Conservation (phyloP, 2,888 invertebrate genomes). For the Blastobasis lacticolella region DNA sequence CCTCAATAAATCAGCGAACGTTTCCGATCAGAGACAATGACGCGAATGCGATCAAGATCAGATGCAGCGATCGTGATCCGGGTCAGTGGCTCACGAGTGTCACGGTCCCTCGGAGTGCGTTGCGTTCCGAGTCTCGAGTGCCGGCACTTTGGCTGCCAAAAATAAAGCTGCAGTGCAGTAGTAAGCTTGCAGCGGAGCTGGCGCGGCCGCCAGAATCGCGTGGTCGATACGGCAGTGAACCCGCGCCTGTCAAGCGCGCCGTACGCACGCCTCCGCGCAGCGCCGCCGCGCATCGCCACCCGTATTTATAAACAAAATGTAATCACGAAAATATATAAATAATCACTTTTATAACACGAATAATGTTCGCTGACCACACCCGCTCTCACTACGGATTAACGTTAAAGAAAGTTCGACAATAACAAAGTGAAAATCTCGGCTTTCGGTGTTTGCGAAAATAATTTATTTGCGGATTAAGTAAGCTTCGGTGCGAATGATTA, state of each 20-base stretch:
- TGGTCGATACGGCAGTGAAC: slow-evolving; percentile 59
- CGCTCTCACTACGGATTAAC: background rate
- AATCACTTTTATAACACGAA: too few relatives aligned
- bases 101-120: slow-evolving; percentile 10
- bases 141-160: slow-evolving; percentile 42
- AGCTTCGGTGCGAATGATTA: too few relatives aligned
- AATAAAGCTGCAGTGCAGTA: slow-evolving; percentile 73
- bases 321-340: slow-evolving; percentile 14
- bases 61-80: slow-evolving; percentile 19
- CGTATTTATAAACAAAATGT: slow-evolving; percentile 50
- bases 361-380: slow-evolving; percentile 10
- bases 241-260: slow-evolving; percentile 38
- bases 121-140: background rate
- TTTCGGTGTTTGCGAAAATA: too few relatives aligned
- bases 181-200: slow-evolving; percentile 61
- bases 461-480: too few relatives aligned
- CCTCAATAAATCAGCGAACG: too few relatives aligned
- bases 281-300: slow-evolving; percentile 12
- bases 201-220: slow-evolving; percentile 36
- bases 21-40: too few relatives aligned
- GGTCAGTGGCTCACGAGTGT: slow-evolving; percentile 32
- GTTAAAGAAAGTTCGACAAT: too few relatives aligned
- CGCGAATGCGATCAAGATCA: too few relatives aligned
- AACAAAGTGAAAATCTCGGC: too few relatives aligned
- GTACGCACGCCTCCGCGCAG: slow-evolving; percentile 33